Conservation (phyloP, 2,797 vertebrate species). For the Phrynocephalus forsythii region DNA sequence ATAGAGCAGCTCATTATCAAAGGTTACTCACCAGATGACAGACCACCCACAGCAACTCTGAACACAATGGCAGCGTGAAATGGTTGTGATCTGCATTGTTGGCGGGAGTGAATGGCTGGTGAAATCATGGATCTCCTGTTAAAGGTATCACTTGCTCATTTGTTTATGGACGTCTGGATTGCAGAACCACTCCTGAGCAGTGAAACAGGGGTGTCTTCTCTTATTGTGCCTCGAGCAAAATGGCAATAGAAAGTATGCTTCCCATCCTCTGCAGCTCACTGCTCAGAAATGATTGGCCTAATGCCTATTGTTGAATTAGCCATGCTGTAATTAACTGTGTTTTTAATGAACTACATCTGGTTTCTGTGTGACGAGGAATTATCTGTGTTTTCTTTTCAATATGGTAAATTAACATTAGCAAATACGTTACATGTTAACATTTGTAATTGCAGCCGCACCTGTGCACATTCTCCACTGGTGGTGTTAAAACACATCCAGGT, state of each 20-base stretch:
- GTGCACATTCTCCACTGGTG: constrained; percentile 33
- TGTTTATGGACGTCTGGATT: neutral
- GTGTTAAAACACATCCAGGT: constrained; percentile 38
- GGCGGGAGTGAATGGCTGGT: too few relatives aligned
- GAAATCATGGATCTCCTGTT: too few relatives aligned
- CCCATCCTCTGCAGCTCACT: neutral
- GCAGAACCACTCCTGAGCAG: neutral
- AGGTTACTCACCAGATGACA: too few relatives aligned
- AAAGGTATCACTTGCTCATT: neutral
- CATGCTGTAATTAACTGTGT: constrained; percentile 14
- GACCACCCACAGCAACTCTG: too few relatives aligned
- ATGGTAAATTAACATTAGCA: constrained; percentile 30
- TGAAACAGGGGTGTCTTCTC: neutral
- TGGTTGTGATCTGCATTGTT: neutral
- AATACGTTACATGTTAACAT: constrained; percentile 6
- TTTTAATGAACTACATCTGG: constrained; percentile 45
- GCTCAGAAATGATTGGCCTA: neutral
- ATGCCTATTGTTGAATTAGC: constrained; percentile 24
- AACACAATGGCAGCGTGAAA: too few relatives aligned
- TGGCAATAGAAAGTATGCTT: neutral
- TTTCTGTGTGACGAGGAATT: constrained; percentile 34
- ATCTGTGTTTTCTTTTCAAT: constrained; percentile 21
- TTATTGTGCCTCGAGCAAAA: neutral
- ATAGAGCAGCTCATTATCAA: too few relatives aligned
- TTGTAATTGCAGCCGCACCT: constrained; percentile 27